A percentile compares a stretch with the other conserved stretches of the same genome.
These are phyloP conservation scores for Sitophilus oryzae DNA, from an alignment of 1,140 invertebrate species.

Conservation along the genomic window DNA sequence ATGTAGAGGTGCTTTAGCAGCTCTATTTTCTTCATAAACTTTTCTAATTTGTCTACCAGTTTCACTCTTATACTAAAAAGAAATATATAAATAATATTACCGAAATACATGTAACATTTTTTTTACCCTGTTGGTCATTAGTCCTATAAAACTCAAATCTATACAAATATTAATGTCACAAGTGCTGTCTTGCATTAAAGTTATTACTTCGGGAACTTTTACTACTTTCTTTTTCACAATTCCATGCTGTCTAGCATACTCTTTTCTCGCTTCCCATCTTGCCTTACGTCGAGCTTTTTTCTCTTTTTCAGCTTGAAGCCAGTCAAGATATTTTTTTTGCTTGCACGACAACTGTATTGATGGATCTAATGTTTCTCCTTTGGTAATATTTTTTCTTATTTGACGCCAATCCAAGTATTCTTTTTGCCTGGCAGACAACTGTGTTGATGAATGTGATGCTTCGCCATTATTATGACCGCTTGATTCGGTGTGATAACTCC, in stretches of 20 bases:
- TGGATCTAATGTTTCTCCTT: no score
- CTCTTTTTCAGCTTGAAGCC: conserved; percentile 52
- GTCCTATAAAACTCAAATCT: conserved; percentile 87
- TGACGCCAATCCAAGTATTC: no score
- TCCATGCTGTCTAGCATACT: conserved; percentile 61
- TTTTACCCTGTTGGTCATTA: conserved; percentile 70
- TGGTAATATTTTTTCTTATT: no score
- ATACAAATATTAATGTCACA: conserved; percentile 74
- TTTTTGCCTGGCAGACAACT: no score
- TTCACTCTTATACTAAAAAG: conserved; percentile 69
- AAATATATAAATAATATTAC: no score
- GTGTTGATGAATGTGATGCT: no score
- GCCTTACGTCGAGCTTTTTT: conserved; percentile 58
- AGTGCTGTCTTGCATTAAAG: conserved; percentile 66
- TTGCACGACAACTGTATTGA: no score
- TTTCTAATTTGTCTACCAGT: conserved; percentile 87
- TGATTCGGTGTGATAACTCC: no score
- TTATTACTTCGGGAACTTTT: conserved; percentile 69
- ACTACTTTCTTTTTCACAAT: conserved; percentile 72
- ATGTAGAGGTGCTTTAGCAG: conserved; percentile 74
- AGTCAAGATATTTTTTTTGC: conserved; percentile 55
- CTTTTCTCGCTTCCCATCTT: conserved; percentile 56
- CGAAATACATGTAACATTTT: no score
- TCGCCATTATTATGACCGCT: no score
- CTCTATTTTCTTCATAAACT: conserved; percentile 88